These are phyloP conservation scores for Chrysocyon brachyurus DNA, from an alignment of 2,797 vertebrate genomes.

Conservation along the genomic window DNA sequence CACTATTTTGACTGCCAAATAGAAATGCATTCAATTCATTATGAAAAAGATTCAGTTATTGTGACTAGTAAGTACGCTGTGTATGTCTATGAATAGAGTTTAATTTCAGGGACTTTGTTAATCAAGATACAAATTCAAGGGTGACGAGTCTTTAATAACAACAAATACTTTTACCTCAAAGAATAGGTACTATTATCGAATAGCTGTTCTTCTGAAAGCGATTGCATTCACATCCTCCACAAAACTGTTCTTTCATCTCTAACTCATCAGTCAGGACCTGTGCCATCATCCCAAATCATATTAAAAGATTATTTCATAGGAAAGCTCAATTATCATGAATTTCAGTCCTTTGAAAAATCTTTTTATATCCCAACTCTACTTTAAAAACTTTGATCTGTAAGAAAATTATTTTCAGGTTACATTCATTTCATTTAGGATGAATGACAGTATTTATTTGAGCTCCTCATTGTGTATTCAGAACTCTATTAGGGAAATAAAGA, in stretches of 20 bases:
- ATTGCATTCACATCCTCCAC: background rate
- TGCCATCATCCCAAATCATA: constrained; percentile 55
- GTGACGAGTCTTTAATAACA: constrained; percentile 66
- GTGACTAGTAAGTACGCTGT: constrained; percentile 51
- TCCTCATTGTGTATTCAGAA: constrained; percentile 74
- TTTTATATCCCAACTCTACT: constrained; percentile 67
- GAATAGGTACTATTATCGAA: constrained; percentile 57
- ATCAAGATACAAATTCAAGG: constrained; percentile 69
- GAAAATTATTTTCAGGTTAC: constrained; percentile 77
- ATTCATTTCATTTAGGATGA: constrained; percentile 75
- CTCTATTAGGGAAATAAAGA: constrained; percentile 71
- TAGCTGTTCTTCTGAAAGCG: constrained; percentile 66
- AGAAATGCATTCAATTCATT: constrained; percentile 61
- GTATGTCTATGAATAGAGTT: constrained; percentile 70
- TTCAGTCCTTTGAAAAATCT: constrained; percentile 67
- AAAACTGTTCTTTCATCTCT: constrained; percentile 66
- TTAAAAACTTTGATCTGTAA: constrained; percentile 71
- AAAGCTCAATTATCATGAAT: constrained; percentile 64
- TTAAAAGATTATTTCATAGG: constrained; percentile 73
- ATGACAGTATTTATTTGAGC: constrained; percentile 74
- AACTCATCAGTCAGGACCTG: constrained; percentile 50
- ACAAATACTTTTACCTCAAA: constrained; percentile 64
- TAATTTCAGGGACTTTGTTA: constrained; percentile 70
- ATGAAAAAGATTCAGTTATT: constrained; percentile 62
- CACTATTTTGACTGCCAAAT: constrained; percentile 29